Percentiles rank a stretch among this genome's conserved stretches.
Evolutionary conservation across 2,113 vertebrate species (phyloP).

Genomic region (Centropristis striata): DNA sequence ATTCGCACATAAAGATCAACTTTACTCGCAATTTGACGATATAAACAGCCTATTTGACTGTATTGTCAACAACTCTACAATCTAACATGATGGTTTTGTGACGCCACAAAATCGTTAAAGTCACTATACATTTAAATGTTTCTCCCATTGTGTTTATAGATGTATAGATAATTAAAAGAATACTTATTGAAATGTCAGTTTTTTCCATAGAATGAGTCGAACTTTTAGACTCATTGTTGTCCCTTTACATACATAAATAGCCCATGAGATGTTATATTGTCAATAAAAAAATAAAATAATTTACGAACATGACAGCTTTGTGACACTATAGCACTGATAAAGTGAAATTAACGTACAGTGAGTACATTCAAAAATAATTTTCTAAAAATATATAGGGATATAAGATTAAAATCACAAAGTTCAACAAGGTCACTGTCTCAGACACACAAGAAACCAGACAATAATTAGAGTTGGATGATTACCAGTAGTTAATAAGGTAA

Average conservation of each 20-base stretch:
- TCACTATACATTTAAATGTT: neutral
- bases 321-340: neutral
- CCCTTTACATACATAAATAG: neutral
- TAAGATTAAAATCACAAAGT: slow-evolving; percentile 26
- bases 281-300: neutral
- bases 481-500: slow-evolving; percentile 24
- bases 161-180: neutral
- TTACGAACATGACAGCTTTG: neutral
- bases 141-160: neutral
- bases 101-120: neutral
- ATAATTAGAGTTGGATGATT: neutral
- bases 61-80: neutral
- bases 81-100: neutral
- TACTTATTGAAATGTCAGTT: neutral
- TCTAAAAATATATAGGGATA: neutral
- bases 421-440: slow-evolving; percentile 62
- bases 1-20: neutral
- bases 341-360: neutral
- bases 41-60: neutral
- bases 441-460: neutral
- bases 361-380: neutral
- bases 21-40: neutral
- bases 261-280: neutral
- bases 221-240: neutral
- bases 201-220: neutral